Percentiles rank a stretch among this genome's conserved stretches.
phyloP scores from a whole-genome alignment of 2,113 vertebrate species.

The Indicator indicator region DNA sequence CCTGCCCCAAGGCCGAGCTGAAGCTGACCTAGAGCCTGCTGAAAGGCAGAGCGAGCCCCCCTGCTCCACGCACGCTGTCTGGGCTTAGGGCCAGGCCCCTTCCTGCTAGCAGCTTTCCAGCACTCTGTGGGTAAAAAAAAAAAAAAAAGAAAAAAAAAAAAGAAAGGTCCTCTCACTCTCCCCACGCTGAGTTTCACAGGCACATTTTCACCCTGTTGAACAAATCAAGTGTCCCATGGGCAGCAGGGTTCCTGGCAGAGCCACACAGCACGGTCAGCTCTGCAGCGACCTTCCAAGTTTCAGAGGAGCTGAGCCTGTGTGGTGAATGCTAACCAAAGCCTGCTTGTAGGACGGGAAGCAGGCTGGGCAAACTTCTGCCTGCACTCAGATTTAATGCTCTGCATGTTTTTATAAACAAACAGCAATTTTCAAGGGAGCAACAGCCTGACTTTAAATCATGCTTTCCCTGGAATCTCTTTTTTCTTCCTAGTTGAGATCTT shows the following conservation, averaged over 20 bases:
- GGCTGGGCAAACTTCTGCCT: not conserved
- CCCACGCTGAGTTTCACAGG: not conserved
- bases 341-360: not conserved
- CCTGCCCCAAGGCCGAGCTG: not conserved
- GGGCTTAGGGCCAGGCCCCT: not conserved
- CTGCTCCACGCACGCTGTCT: fast-evolving
- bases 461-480: not conserved
- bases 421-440: not conserved
- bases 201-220: not conserved
- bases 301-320: not conserved
- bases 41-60: not conserved
- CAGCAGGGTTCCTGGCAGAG: not conserved
- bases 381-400: not conserved
- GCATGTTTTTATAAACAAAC: not conserved
- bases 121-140: too few relatives aligned
- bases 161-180: not conserved
- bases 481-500: not conserved
- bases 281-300: not conserved
- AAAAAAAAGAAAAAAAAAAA: too few relatives aligned
- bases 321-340: not conserved
- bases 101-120: not conserved
- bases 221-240: not conserved
- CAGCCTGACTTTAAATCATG: not conserved
- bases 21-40: not conserved
- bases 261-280: not conserved